Conservation (phyloP, 2,888 invertebrate species). For the Nesidiocoris tenuis region DNA sequence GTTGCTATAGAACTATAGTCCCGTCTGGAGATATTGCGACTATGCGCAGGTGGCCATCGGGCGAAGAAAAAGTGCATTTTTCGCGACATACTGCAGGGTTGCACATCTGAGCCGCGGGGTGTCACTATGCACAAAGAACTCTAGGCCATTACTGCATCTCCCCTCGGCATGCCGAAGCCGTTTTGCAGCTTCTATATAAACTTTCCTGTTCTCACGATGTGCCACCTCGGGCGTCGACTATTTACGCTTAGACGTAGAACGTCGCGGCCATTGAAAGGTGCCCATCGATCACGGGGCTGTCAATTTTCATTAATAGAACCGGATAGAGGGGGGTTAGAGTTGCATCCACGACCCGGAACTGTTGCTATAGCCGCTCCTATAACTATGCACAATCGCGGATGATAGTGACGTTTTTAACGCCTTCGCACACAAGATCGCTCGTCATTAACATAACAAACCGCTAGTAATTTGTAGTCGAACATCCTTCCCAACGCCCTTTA, state of each 20-base stretch:
- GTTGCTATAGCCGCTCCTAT: neutral
- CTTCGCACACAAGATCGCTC: neutral
- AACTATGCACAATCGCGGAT: neutral
- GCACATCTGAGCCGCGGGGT: neutral
- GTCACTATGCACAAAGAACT: neutral
- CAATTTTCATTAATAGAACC: neutral
- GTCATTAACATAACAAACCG: neutral
- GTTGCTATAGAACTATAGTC: neutral
- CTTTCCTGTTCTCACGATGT: neutral
- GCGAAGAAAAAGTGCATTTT: neutral
- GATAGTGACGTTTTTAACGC: neutral
- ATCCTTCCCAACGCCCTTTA: neutral
- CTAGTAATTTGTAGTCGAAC: neutral
- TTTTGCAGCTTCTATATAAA: neutral
- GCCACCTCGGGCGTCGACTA: neutral
- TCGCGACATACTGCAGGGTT: neutral
- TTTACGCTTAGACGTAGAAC: neutral
- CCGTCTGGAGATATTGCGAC: neutral
- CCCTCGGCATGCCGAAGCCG: neutral
- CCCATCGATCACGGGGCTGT: neutral
- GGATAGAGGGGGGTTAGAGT: neutral
- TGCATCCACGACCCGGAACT: neutral
- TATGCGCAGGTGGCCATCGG: neutral
- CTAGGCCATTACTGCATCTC: neutral
- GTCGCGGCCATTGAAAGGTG: neutral